Conservation (phyloP, 2,888 invertebrate species). For the Andrena haemorrhoa region DNA sequence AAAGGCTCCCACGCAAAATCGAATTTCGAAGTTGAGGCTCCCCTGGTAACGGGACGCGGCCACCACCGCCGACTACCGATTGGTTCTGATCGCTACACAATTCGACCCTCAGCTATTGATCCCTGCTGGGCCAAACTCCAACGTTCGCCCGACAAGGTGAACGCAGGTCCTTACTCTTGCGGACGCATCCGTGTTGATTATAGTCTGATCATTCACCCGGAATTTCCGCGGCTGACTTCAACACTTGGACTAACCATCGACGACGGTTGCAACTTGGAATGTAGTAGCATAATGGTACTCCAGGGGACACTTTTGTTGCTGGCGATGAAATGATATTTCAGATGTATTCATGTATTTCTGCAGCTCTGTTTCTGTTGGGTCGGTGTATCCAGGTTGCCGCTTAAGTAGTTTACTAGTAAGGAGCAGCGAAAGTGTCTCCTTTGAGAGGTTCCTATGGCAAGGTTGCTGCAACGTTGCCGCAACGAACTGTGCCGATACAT, state of each 20-base stretch:
- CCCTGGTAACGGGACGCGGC: slow-evolving; percentile 50
- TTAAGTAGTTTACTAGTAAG: too few species aligned
- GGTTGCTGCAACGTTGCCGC: too few species aligned
- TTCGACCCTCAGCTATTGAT: slow-evolving; percentile 60
- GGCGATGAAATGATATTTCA: too few species aligned
- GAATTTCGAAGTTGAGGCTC: slow-evolving; percentile 68
- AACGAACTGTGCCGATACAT: too few species aligned
- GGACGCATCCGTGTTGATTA: not conserved
- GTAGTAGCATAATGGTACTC: too few species aligned
- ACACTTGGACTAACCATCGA: not conserved
- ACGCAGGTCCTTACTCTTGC: slow-evolving; percentile 30
- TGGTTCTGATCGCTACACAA: slow-evolving; percentile 61
- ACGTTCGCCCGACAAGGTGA: slow-evolving; percentile 37
- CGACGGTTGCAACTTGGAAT: not conserved
- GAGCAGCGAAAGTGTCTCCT: too few species aligned
- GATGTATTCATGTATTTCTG: too few species aligned
- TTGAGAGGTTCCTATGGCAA: too few species aligned
- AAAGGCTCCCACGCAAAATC: slow-evolving; percentile 75
- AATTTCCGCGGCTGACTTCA: not conserved
- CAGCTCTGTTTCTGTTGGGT: too few species aligned
- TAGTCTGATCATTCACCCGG: not conserved
- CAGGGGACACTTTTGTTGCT: too few species aligned
- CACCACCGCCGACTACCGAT: slow-evolving; percentile 54
- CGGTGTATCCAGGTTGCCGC: too few species aligned
- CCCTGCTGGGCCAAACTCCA: slow-evolving; percentile 29